A percentile compares a stretch with the other conserved stretches of the same genome.
These are phyloP conservation scores for Onychorhynchus coronatus DNA, from an alignment of 2,113 vertebrate species.

Conservation along the genomic window DNA sequence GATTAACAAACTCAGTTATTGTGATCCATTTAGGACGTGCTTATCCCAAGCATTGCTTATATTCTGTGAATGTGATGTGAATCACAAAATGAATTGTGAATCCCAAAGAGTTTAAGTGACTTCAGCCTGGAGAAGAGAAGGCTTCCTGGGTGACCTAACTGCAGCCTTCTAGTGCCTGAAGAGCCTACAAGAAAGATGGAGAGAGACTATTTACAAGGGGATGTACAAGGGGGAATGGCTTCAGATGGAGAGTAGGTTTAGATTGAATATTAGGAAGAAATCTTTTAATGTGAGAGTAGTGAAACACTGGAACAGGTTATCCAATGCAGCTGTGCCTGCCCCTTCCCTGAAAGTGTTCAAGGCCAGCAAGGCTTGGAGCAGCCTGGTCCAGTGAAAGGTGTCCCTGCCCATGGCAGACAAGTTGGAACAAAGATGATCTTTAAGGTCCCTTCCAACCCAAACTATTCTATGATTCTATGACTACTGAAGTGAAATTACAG, in stretches of 20 bases:
- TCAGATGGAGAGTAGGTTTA: not conserved
- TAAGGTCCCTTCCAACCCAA: not conserved
- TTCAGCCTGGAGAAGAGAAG: not conserved
- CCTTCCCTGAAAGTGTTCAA: not conserved
- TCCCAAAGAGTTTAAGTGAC: not conserved
- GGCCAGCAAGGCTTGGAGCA: not conserved
- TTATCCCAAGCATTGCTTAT: not conserved
- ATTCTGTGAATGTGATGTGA: not conserved
- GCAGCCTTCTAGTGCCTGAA: not conserved
- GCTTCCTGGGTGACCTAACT: not conserved
- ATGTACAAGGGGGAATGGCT: not conserved
- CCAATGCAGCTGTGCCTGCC: not conserved
- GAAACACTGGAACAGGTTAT: not conserved
- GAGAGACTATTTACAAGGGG: not conserved
- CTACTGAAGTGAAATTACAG: not conserved
- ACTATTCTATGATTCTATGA: not conserved
- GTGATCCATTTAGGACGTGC: not conserved
- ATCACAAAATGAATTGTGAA: not conserved
- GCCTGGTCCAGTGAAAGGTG: not conserved
- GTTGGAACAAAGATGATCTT: not conserved
- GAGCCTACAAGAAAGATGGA: not conserved
- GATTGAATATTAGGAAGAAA: not conserved
- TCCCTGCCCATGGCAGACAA: not conserved
- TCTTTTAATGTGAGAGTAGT: not conserved
- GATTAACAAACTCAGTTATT: not conserved